A percentile compares a stretch with the other conserved stretches of the same genome.
Conservation (phyloP, 2,797 vertebrate species). For the Girardinus metallicus region DNA sequence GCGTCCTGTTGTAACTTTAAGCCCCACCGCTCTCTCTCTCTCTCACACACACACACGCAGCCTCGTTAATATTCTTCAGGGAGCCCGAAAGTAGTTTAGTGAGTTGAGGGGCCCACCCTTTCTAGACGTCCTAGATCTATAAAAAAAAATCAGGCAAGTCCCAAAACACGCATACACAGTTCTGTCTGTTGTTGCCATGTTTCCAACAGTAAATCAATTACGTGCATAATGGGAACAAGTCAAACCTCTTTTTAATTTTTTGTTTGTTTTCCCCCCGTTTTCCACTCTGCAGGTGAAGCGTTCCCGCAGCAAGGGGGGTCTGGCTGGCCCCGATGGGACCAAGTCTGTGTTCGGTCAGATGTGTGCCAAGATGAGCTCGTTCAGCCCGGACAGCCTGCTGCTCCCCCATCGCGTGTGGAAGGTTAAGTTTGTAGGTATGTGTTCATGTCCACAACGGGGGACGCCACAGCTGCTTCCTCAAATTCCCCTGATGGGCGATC, state of each 20-base stretch:
- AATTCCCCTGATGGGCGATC: neutral
- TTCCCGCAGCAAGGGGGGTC: conserved; percentile 98
- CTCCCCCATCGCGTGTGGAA: conserved; percentile 99
- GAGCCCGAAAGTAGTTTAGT: no score
- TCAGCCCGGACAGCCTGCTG: conserved; percentile 95
- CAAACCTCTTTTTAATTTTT: neutral
- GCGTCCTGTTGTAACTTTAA: conserved; percentile 29
- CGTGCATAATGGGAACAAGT: conserved; percentile 31
- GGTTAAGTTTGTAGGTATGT: conserved; percentile 98
- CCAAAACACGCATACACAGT: conserved; percentile 10
- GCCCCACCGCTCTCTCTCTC: neutral
- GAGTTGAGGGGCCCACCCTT: no score
- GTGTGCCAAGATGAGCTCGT: conserved; percentile 98
- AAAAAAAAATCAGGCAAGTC: no score
- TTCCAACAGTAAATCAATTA: conserved; percentile 24
- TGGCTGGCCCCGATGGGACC: conserved; percentile 96
- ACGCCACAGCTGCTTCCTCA: neutral
- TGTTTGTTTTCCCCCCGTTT: no score
- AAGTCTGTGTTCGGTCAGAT: conserved; percentile 99
- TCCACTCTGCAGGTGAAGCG: conserved; percentile 89
- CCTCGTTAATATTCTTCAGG: no score
- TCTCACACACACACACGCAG: neutral
- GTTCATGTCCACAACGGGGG: neutral
- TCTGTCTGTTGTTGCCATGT: conserved; percentile 31
- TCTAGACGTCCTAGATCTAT: no score